Percentiles rank a stretch among this genome's conserved stretches.
Conservation (phyloP, 1,140 invertebrate species). For the Drosophila sp. region DNA sequence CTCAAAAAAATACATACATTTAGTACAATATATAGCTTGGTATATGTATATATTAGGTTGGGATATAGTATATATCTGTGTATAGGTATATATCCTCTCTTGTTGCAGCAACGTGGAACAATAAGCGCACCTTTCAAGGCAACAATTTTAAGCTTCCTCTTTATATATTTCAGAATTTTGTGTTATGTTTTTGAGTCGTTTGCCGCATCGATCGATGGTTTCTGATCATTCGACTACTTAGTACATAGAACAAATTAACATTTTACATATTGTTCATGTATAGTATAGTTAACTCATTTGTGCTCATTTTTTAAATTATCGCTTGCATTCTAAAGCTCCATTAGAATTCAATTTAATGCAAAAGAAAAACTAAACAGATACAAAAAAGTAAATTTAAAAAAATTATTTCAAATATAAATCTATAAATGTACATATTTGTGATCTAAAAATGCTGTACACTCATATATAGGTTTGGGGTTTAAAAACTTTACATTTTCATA, state of each 20-base stretch:
- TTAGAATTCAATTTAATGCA: constrained; percentile 10
- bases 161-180: neutral
- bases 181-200: constrained; percentile 22
- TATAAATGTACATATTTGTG: constrained; percentile 4
- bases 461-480: neutral
- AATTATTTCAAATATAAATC: constrained; percentile 5
- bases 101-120: constrained; percentile 42
- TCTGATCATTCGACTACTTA: constrained; percentile 35
- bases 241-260: constrained; percentile 25
- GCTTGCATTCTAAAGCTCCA: constrained; percentile 26
- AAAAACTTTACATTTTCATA: neutral
- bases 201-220: constrained; percentile 9
- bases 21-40: constrained; percentile 47
- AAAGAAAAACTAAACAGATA: constrained; percentile 13
- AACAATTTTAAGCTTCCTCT: constrained; percentile 40
- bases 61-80: constrained; percentile 23
- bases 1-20: constrained; percentile 31
- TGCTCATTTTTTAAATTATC: constrained; percentile 39
- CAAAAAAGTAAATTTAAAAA: neutral
- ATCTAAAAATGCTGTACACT: constrained; percentile 17
- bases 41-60: constrained; percentile 29
- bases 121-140: constrained; percentile 51
- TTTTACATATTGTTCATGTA: constrained; percentile 28
- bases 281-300: constrained; percentile 42
- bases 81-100: constrained; percentile 22